Base-by-base conservation (phyloP, 2,888 invertebrate species). In the Dynastes hyllus region DNA sequence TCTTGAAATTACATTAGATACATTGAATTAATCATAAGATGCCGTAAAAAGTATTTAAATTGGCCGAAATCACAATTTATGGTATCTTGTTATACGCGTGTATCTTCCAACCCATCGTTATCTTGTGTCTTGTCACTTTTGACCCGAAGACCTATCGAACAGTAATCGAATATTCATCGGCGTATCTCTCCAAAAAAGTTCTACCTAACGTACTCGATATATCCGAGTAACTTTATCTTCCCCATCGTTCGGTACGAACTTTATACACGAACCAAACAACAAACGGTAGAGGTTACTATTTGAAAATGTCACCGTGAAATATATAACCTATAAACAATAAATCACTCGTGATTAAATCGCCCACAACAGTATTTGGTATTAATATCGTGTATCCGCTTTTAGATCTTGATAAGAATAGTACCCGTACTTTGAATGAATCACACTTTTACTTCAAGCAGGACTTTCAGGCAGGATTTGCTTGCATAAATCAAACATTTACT, bases 331-430 rank as follows among this genome's bases (percentile, higher is more conserved):
- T 78, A 78, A 78, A 71, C 78, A 22, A 78, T 78, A 78, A 78
- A 78, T 78, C 78, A 78, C 53, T 50, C 45, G 61, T 71, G 78
- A 78, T 78, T 78, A 78, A 63, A 78, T 78, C 78, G 78, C 70
- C 78, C 78, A 71, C 71, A 55, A 70, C 70, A 71, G 71, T 71
- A 78, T 78, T 63, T 70, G 65, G 78, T 71, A 71, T 78, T 78
- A 78, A 71, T 78, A 78, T 78, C 63, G 65, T 71, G 51, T 78
- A 71, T 78, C 70, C 73, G 58, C 71, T 58, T 71, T 71, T 71
- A 71, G 71, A 58, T 71, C 71, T 71, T 58, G 71, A 71, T 71
- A 71, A 55, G 32, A 71, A 71, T 55, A 71, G 32, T 71, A 22
- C 71, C 58, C 71, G 71, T 55, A 71, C 37, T 70, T 55, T 16